Conservation (phyloP, 1,140 invertebrate species). For the Caerostris darwini region DNA sequence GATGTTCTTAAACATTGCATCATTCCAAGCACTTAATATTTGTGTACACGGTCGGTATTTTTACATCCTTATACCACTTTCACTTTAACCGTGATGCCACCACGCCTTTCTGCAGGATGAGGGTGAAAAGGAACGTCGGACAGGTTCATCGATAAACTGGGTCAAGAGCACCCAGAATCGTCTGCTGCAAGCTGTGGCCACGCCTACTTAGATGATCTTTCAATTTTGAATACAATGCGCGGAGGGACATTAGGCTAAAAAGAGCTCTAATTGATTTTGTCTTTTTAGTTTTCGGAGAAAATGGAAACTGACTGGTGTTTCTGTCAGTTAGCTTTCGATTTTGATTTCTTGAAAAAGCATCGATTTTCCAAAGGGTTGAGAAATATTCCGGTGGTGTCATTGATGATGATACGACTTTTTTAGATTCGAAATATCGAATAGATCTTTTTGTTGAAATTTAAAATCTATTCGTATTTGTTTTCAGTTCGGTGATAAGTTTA, state of each 20-base stretch:
- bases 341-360: background rate
- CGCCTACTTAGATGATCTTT: slow-evolving; percentile 25
- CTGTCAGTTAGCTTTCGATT: background rate
- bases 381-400: background rate
- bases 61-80: background rate
- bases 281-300: background rate
- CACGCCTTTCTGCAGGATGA: slow-evolving; percentile 36
- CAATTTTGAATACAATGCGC: slow-evolving; percentile 37
- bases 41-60: background rate
- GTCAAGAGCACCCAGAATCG: slow-evolving; percentile 52
- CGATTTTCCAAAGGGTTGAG: background rate
- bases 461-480: too few species aligned
- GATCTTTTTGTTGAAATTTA: too few species aligned
- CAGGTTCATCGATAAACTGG: background rate
- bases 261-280: slow-evolving; percentile 7
- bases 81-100: background rate
- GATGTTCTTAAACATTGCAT: background rate
- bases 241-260: background rate
- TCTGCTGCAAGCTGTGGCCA: background rate
- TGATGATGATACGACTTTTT: background rate
- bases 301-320: background rate
- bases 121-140: background rate
- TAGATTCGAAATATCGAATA: too few species aligned
- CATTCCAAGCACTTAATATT: background rate
- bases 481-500: too few species aligned